phyloP scores from a whole-genome alignment of 2,888 invertebrate species.

The Caenorhabditis drosophilae region DNA sequence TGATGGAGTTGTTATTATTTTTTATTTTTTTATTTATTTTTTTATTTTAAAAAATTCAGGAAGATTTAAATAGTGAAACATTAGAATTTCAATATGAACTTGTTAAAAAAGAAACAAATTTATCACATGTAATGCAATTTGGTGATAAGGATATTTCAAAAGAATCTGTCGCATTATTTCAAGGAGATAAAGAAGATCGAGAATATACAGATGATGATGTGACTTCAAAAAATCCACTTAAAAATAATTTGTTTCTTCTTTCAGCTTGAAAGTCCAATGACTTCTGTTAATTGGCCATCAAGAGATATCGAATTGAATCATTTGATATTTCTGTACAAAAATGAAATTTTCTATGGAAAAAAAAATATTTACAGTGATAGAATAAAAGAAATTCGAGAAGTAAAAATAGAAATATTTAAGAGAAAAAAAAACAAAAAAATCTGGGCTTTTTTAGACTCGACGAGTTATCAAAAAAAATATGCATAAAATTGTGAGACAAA shows the following conservation, averaged over 20 bases:
- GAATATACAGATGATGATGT: conserved; percentile 31
- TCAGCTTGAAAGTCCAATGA: conserved; percentile 8
- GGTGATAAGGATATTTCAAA: conserved; percentile 71
- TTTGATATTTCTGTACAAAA: conserved; percentile 32
- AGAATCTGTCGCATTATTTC: conserved; percentile 69
- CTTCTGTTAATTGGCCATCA: conserved; percentile 67
- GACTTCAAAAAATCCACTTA: neutral
- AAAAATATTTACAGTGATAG: neutral
- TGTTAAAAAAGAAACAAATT: conserved; percentile 73
- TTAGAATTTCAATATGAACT: conserved; percentile 73
- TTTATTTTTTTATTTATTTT: too few species aligned
- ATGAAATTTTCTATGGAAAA: neutral
- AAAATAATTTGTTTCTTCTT: neutral
- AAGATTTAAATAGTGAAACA: conserved; percentile 72
- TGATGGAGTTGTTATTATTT: too few species aligned
- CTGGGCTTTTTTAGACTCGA: conserved; percentile 14
- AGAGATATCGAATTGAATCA: conserved; percentile 69
- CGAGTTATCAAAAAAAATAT: conserved; percentile 29
- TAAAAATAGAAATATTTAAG: neutral
- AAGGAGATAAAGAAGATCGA: conserved; percentile 61
- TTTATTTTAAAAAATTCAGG: too few species aligned
- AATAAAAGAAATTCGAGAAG: neutral
- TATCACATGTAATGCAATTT: conserved; percentile 75
- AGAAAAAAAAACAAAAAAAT: conserved; percentile 6
- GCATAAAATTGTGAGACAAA: conserved; percentile 29